Percentiles rank a stretch among this genome's conserved stretches.
Conservation (phyloP, 2,888 invertebrate species). For the Epiblema foenella region DNA sequence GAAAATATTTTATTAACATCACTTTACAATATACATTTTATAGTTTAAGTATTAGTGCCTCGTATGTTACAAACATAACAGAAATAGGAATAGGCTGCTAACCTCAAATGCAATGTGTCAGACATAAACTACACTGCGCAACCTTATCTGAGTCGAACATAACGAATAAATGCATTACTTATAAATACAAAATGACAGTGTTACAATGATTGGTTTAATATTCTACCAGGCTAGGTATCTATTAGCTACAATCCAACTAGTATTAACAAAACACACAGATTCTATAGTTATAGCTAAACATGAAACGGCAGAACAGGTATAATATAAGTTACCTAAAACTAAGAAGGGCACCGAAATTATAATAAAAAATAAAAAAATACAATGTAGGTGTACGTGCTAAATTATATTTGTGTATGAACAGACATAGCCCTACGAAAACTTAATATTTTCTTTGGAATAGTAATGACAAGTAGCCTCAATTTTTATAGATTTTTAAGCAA, state of each 20-base stretch:
- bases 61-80: conserved; percentile 53
- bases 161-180: conserved; percentile 23
- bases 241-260: conserved; percentile 28
- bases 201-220: conserved; percentile 5
- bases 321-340: conserved; percentile 42
- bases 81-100: conserved; percentile 38
- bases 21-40: conserved; percentile 48
- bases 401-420: conserved; percentile 29
- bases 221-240: conserved; percentile 32
- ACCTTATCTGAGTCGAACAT: conserved; percentile 15
- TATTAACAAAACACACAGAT: conserved; percentile 32
- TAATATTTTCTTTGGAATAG: conserved; percentile 43
- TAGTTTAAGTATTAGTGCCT: conserved; percentile 74
- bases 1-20: conserved; percentile 46
- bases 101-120: conserved; percentile 28
- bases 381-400: conserved; percentile 26
- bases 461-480: conserved; percentile 38
- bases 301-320: conserved; percentile 38
- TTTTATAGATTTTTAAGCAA: conserved; percentile 28
- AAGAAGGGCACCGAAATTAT: conserved; percentile 36
- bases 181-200: conserved; percentile 8
- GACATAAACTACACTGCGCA: conserved; percentile 2
- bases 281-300: conserved; percentile 24
- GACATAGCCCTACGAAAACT: conserved; percentile 35
- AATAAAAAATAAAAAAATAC: conserved; percentile 34